These are phyloP conservation scores for Brienomyrus brachyistius DNA, from an alignment of 2,113 vertebrate species.

Conservation along the genomic window DNA sequence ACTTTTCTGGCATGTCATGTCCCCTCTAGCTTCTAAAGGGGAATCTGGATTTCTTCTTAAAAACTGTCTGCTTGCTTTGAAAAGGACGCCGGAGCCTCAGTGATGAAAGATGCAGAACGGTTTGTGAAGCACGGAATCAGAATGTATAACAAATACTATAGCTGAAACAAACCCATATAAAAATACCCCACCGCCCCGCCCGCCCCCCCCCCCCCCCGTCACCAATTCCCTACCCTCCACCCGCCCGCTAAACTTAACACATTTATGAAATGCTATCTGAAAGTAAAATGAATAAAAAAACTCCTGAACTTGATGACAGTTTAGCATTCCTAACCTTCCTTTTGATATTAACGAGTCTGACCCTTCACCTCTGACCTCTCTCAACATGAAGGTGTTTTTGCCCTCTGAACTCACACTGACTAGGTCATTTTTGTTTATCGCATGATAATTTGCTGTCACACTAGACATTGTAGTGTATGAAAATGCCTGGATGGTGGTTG, in stretches of 20 bases:
- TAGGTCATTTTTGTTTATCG: not conserved
- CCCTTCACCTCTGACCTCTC: not conserved
- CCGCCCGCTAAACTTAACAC: not conserved
- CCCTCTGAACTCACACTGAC: not conserved
- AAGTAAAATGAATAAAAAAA: not conserved
- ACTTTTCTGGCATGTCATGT: not conserved
- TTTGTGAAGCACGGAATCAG: not conserved
- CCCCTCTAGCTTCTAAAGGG: not conserved
- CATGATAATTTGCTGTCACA: not conserved
- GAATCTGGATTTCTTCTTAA: not conserved
- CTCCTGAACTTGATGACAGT: not conserved
- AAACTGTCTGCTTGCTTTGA: not conserved
- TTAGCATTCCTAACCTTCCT: not conserved
- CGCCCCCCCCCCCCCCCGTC: too few relatives aligned
- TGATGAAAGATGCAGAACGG: not conserved
- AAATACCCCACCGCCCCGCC: too few relatives aligned
- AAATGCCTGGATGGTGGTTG: too few relatives aligned
- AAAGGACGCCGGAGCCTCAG: not conserved
- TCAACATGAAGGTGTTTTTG: not conserved
- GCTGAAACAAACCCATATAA: not conserved
- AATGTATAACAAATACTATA: not conserved
- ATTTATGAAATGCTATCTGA: not conserved
- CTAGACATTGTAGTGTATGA: too few relatives aligned
- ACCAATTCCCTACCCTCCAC: not conserved
- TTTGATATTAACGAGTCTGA: not conserved